phyloP scores from a whole-genome alignment of 1,140 invertebrate species.

The Bombus terrestris region DNA sequence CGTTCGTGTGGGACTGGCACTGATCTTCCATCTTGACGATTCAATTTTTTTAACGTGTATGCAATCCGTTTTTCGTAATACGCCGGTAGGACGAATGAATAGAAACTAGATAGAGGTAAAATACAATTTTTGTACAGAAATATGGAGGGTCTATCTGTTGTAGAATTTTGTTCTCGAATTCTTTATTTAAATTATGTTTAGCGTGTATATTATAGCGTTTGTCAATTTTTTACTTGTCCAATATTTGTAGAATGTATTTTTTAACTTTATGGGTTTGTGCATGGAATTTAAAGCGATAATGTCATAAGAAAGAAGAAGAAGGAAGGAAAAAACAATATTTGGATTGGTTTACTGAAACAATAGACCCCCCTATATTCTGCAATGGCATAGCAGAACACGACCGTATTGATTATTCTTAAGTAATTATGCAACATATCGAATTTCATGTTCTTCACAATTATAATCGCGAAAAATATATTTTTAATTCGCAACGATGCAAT shows the following conservation, averaged over 20 bases:
- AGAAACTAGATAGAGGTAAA: conserved; percentile 56
- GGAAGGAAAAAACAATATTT: neutral
- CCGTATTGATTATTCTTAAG: conserved; percentile 60
- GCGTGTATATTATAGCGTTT: neutral
- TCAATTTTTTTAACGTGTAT: conserved; percentile 27
- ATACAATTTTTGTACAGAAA: conserved; percentile 55
- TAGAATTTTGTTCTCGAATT: conserved; percentile 9
- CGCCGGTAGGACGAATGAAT: conserved; percentile 39
- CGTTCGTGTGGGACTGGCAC: conserved; percentile 56
- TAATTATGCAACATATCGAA: conserved; percentile 75
- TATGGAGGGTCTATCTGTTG: conserved; percentile 46
- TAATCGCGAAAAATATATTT: conserved; percentile 61
- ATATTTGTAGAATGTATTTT: conserved; percentile 39
- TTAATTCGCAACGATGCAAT: conserved; percentile 48
- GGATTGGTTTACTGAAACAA: conserved; percentile 1
- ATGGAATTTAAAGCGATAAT: conserved; percentile 10
- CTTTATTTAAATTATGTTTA: conserved; percentile 10
- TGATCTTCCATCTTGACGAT: conserved; percentile 54
- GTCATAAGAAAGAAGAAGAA: neutral
- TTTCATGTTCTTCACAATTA: conserved; percentile 59
- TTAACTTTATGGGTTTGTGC: conserved; percentile 5
- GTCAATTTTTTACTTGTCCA: conserved; percentile 1
- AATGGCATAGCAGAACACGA: conserved; percentile 38
- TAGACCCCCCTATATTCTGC: conserved; percentile 60
- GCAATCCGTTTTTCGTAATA: conserved; percentile 37